Evolutionary conservation across 2,888 invertebrate genomes (phyloP).

Genomic region (Stenodema calcarata): DNA sequence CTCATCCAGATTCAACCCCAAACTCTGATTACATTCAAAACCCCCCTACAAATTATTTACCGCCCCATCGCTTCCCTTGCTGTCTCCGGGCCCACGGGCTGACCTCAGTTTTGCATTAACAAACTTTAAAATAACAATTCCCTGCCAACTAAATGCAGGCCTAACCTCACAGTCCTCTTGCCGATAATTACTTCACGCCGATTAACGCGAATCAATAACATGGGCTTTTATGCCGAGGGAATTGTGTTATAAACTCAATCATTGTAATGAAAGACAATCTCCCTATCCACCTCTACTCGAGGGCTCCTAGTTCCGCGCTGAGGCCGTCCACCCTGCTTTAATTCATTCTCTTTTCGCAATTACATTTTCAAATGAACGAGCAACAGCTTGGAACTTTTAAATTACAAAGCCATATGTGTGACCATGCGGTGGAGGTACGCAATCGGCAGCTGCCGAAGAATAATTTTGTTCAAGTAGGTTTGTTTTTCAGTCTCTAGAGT

Average conservation of each 20-base stretch:
- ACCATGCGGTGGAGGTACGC: not conserved
- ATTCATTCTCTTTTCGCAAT: not conserved
- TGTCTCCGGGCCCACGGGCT: not conserved
- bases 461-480: no score
- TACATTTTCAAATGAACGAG: not conserved
- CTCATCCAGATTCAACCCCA: constrained; percentile 46
- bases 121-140: constrained; percentile 46
- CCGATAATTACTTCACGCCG: constrained; percentile 44
- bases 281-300: not conserved
- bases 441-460: no score
- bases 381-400: not conserved
- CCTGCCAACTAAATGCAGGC: constrained; percentile 44
- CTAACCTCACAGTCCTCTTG: constrained; percentile 34
- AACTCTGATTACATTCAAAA: constrained; percentile 48
- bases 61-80: not conserved
- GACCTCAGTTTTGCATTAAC: constrained; percentile 48
- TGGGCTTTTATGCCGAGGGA: not conserved
- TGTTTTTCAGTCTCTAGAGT: no score
- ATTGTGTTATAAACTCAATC: constrained; percentile 40
- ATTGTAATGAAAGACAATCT: constrained; percentile 27
- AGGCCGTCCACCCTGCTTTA: not conserved
- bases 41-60: constrained; percentile 44
- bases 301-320: not conserved
- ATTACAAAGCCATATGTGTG: not conserved
- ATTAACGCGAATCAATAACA: constrained; percentile 41